phyloP scores from a whole-genome alignment of 1,140 invertebrate species.

The Gonatopus flavifemur region DNA sequence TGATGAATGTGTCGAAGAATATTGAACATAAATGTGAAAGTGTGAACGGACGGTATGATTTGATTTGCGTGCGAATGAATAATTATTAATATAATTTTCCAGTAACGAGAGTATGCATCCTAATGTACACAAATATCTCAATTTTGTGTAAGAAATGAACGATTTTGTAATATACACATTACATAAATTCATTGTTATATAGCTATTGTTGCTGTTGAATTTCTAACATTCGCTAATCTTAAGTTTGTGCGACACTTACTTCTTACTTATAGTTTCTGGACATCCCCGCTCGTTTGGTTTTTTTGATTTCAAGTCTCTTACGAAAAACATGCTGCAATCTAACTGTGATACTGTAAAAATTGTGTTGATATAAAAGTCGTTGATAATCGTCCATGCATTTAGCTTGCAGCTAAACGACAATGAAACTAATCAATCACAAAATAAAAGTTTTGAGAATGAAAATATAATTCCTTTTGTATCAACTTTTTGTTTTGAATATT shows the following conservation, averaged over 20 bases:
- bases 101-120: not conserved
- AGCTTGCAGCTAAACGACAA: constrained; percentile 9
- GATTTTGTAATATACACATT: constrained; percentile 40
- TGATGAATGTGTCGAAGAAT: constrained; percentile 7
- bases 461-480: constrained; percentile 20
- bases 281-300: too few relatives aligned
- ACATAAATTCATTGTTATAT: constrained; percentile 37
- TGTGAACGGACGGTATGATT: constrained; percentile 1
- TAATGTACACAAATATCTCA: constrained; percentile 1
- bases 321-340: too few relatives aligned
- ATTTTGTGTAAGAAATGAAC: constrained; percentile 27
- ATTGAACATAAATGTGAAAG: not conserved
- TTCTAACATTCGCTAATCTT: constrained; percentile 28
- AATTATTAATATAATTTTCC: constrained; percentile 17
- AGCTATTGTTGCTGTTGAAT: constrained; percentile 27
- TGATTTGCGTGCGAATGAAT: constrained; percentile 17
- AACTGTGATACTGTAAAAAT: too few relatives aligned
- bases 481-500: constrained; percentile 15
- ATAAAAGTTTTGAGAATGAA: constrained; percentile 3
- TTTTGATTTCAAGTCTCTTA: constrained; percentile 25
- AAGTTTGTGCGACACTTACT: constrained; percentile 28
- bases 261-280: too few relatives aligned
- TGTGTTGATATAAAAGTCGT: constrained; percentile 11
- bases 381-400: constrained; percentile 6
- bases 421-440: constrained; percentile 13